A percentile compares a stretch with the other conserved stretches of the same genome.
Evolutionary conservation across 64 coral and sea anemone genomes (phyloP).

Genomic region (Montipora sp.): DNA sequence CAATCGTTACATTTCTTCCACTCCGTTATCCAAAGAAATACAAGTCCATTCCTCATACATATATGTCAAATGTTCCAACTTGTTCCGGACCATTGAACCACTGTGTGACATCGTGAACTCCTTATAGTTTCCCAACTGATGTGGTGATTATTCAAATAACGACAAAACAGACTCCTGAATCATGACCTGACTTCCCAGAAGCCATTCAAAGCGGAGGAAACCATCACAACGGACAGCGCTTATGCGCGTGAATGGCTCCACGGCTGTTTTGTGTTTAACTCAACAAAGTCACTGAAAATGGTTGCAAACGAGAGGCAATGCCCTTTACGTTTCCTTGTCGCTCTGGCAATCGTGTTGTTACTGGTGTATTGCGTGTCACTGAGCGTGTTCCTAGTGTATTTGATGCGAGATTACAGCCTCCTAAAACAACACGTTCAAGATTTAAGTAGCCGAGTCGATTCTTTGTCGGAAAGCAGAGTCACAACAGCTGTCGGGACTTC

Average conservation of each 20-base stretch:
- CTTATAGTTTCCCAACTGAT: neutral
- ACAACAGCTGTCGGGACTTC: neutral
- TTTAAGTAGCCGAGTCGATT: conserved; percentile 2
- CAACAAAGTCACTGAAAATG: neutral
- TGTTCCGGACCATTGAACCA: too few relatives aligned
- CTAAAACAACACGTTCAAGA: conserved; percentile 25
- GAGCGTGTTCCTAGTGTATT: conserved; percentile 33
- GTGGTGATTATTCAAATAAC: neutral
- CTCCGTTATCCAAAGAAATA: too few relatives aligned
- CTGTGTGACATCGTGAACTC: too few relatives aligned
- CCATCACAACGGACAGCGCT: neutral
- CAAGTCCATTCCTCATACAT: too few relatives aligned
- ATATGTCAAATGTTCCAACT: too few relatives aligned
- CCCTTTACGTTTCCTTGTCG: conserved; percentile 1
- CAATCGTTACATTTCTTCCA: too few relatives aligned
- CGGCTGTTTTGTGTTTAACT: neutral
- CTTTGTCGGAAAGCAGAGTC: neutral
- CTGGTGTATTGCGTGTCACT: conserved; percentile 49
- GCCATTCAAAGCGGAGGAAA: neutral
- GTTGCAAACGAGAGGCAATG: neutral
- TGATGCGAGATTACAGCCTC: conserved; percentile 35
- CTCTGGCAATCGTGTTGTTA: conserved; percentile 21
- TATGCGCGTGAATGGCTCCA: neutral
- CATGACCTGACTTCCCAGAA: neutral
- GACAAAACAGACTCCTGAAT: neutral